Evolutionary conservation across 2,113 vertebrate genomes (phyloP), one percentile per base, ranked within the genome.

Genomic region (Lepus timidus): DNA sequence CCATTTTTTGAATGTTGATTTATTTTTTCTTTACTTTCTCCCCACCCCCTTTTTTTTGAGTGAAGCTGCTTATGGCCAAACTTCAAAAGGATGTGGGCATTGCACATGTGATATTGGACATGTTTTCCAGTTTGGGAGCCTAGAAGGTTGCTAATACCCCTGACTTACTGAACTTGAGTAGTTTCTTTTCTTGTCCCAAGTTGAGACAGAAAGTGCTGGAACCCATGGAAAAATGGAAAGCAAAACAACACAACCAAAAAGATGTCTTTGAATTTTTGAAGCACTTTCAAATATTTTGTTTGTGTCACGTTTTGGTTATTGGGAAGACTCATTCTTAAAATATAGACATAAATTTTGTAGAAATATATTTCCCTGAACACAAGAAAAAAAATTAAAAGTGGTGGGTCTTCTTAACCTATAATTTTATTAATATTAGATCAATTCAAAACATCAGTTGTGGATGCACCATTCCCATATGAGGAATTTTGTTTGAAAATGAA

Each of bases 261-360:
- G 17, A 76, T 95, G 23, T 76, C 55, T 85, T 23, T 88, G 23
- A 85, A 85, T 92, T 92, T 96, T 78, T 88, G 31, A 61, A 76
- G 76, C 67, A 81, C 85, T 94, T 88, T 68, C 36, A 85, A 85
- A 85, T 92, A 91, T 68, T 95, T 94, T 81, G 23, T 80, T 83
- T 88, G 29, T 94, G 67, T 81, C 76, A 96, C 85, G 10, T 58
- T 95, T 92, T 71, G 85, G 67, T 61, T 95, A 88, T 92, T 88
- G 20, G 51, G 16, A 3, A 85, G 20, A 16, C 58, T 85, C 85
- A 76, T 95, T 88, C 44, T 44, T 44, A 44, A 44, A 44, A 88
- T 83, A 75, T 75, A 51, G 55, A 91, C 36, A 13, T 39, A 91
- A 44, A 10, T 79, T 93, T 93, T 85, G 89, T 80, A 73, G 92